These are phyloP conservation scores for Paramacrobiotus metropolitanus DNA, from an alignment of 1,140 invertebrate genomes.

Conservation along the genomic window DNA sequence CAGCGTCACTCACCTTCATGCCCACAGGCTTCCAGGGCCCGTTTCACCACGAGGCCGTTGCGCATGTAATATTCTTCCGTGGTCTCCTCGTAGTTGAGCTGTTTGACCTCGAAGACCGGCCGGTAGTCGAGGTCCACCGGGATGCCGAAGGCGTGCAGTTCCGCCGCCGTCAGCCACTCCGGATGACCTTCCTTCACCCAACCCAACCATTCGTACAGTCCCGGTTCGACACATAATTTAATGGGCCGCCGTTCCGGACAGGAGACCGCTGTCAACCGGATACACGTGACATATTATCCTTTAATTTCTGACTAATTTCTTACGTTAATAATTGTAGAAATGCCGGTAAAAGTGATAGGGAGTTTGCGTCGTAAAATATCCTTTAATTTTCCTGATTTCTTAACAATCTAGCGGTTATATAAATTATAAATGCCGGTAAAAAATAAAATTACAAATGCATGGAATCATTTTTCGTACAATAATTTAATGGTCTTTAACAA, in stretches of 20 bases:
- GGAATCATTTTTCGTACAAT: too few species aligned
- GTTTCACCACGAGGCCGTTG: conserved; percentile 21
- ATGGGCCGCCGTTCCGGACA: not conserved
- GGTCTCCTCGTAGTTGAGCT: conserved; percentile 33
- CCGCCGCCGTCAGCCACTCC: conserved; percentile 44
- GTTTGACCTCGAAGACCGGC: conserved; percentile 33
- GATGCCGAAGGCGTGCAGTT: conserved; percentile 44
- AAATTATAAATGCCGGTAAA: too few species aligned
- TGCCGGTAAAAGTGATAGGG: too few species aligned
- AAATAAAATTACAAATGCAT: too few species aligned
- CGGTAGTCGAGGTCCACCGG: conserved; percentile 45
- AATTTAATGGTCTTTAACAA: too few species aligned
- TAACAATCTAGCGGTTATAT: not conserved
- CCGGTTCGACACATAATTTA: conserved; percentile 41
- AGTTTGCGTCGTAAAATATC: too few species aligned
- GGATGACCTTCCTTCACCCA: conserved; percentile 61
- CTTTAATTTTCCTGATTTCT: too few species aligned
- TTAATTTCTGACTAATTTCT: too few species aligned
- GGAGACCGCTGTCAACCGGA: not conserved
- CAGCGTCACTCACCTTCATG: conserved; percentile 19
- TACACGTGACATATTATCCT: not conserved
- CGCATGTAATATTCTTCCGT: conserved; percentile 48
- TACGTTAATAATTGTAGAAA: too few species aligned
- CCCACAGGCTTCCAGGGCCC: conserved; percentile 17
- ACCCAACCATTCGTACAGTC: conserved; percentile 70